These are phyloP conservation scores for Nansenia antarctica DNA, from an alignment of 2,113 vertebrate genomes.

Conservation along the genomic window DNA sequence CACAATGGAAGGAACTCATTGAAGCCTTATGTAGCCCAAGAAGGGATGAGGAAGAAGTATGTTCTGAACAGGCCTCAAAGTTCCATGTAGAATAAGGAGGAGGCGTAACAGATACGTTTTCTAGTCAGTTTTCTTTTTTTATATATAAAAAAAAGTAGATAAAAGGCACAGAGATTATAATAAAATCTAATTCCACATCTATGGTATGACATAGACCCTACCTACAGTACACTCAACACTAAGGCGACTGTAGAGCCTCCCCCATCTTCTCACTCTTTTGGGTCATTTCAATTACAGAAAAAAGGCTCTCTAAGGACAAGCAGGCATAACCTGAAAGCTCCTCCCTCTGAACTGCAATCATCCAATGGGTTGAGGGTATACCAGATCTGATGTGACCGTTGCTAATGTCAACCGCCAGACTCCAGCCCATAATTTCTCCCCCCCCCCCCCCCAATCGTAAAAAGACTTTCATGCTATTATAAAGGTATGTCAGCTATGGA, in stretches of 20 bases:
- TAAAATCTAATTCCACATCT: too few species aligned
- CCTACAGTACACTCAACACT: too few species aligned
- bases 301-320: constrained; percentile 8
- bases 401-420: background rate
- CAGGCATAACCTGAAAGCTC: background rate
- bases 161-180: too few species aligned
- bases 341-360: background rate
- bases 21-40: background rate
- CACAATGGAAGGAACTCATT: background rate
- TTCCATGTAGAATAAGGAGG: background rate
- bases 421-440: background rate
- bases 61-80: background rate
- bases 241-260: background rate
- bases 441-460: background rate
- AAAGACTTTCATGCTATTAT: constrained; percentile 8
- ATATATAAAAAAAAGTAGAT: too few species aligned
- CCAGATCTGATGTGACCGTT: background rate
- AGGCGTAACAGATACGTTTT: background rate
- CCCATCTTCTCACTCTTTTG: background rate
- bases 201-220: too few species aligned
- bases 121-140: background rate
- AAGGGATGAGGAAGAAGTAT: background rate
- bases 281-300: background rate
- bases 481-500: constrained; percentile 14
- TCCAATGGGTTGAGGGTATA: background rate